A percentile compares a stretch with the other conserved stretches of the same genome.
Conservation (phyloP, 2,888 invertebrate genomes). For the Sturmia bella region DNA sequence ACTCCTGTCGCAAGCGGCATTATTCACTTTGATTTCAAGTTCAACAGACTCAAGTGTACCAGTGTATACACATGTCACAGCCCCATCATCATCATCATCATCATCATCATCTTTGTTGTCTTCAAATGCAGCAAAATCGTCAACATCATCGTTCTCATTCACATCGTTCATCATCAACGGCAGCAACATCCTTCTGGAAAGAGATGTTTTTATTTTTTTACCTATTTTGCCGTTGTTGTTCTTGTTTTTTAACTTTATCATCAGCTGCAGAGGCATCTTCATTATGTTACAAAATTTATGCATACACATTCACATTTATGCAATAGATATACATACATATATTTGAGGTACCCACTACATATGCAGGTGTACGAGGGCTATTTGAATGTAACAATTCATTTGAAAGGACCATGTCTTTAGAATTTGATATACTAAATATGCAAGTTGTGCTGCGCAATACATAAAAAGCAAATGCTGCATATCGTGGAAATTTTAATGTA, state of each 20-base stretch:
- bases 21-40: conserved; percentile 70
- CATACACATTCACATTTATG: neutral
- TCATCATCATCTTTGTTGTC: conserved; percentile 16
- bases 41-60: conserved; percentile 69
- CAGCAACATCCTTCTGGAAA: conserved; percentile 39
- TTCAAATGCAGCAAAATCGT: conserved; percentile 19
- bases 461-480: no score
- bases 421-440: no score
- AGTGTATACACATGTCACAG: conserved; percentile 62
- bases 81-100: conserved; percentile 39
- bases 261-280: conserved; percentile 29
- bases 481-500: no score
- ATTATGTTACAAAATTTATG: conserved; percentile 11
- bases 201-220: neutral
- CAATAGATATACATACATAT: no score
- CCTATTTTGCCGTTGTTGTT: conserved; percentile 19
- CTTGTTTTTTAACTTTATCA: conserved; percentile 43
- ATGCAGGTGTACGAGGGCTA: conserved; percentile 2
- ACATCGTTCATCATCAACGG: conserved; percentile 49
- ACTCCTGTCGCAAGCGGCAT: conserved; percentile 67
- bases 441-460: no score
- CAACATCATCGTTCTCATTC: conserved; percentile 28
- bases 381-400: no score
- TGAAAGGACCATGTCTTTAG: no score
- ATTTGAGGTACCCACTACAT: conserved; percentile 17